Conservation (phyloP, 2,113 vertebrate genomes). For the Astur gentilis region DNA sequence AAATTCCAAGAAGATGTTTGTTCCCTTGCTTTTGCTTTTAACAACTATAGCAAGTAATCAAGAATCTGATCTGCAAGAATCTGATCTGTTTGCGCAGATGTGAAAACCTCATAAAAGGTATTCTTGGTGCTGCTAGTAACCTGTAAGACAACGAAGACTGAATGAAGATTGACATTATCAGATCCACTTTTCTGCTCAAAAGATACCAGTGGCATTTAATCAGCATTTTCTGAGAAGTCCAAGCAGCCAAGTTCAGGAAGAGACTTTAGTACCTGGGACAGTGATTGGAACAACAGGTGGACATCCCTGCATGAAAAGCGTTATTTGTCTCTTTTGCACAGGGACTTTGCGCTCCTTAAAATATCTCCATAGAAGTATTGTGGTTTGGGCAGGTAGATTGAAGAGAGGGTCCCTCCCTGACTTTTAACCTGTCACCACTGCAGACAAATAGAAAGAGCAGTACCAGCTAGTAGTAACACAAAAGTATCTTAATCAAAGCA, state of each 20-base stretch:
- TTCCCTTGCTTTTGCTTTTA: background rate
- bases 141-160: background rate
- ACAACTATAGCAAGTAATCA: background rate
- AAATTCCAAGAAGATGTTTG: background rate
- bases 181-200: background rate
- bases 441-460: background rate
- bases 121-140: background rate
- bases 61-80: background rate
- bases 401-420: background rate
- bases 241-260: background rate
- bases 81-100: background rate
- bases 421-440: background rate
- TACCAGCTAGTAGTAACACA: background rate
- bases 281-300: rapidly evolving
- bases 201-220: background rate
- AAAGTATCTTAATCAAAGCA: background rate
- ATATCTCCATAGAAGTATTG: background rate
- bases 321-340: background rate
- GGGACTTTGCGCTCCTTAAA: background rate
- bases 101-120: background rate
- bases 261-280: background rate
- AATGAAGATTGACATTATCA: background rate
- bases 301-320: background rate
- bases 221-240: background rate
- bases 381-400: background rate